Percentiles rank a stretch among this genome's conserved stretches.
Evolutionary conservation across 1,140 invertebrate genomes (phyloP).

Genomic region (Drosophila bipectinata): DNA sequence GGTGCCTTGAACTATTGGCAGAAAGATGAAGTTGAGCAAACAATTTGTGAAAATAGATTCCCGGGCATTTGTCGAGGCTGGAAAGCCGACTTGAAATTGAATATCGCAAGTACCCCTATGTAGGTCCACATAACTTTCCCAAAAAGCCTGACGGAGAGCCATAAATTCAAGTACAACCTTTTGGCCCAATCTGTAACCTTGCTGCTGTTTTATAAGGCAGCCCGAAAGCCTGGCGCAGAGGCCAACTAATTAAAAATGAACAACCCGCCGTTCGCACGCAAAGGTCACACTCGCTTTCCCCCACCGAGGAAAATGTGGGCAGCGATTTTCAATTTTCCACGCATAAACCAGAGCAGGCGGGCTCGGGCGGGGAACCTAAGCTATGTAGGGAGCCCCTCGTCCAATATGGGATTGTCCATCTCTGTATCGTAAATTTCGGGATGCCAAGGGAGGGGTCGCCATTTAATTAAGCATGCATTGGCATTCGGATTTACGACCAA

Average conservation of each 20-base stretch:
- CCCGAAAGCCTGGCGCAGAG: not conserved
- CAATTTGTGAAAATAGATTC: constrained; percentile 44
- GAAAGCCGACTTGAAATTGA: constrained; percentile 5
- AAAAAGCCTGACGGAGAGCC: constrained; percentile 13
- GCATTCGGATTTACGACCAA: constrained; percentile 54
- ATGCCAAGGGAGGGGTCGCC: constrained; percentile 2
- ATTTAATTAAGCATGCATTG: constrained; percentile 68
- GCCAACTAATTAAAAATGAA: constrained; percentile 76
- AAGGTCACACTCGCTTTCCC: constrained; percentile 55
- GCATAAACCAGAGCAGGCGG: constrained; percentile 39
- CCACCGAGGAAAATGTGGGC: constrained; percentile 9
- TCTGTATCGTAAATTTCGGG: constrained; percentile 32
- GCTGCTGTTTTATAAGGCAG: constrained; percentile 30
- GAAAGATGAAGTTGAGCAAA: constrained; percentile 8
- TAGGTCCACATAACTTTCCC: not conserved
- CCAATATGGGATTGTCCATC: constrained; percentile 7
- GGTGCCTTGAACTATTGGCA: constrained; percentile 30
- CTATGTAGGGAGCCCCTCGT: constrained; percentile 3
- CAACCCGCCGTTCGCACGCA: constrained; percentile 65
- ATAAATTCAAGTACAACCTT: constrained; percentile 78
- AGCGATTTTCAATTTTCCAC: constrained; percentile 53
- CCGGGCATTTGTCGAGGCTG: constrained; percentile 34
- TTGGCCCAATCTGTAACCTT: constrained; percentile 59
- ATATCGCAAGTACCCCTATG: not conserved
- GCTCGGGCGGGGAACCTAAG: not conserved